phyloP scores from a whole-genome alignment of 2,113 vertebrate genomes.

The Zapornia atra region DNA sequence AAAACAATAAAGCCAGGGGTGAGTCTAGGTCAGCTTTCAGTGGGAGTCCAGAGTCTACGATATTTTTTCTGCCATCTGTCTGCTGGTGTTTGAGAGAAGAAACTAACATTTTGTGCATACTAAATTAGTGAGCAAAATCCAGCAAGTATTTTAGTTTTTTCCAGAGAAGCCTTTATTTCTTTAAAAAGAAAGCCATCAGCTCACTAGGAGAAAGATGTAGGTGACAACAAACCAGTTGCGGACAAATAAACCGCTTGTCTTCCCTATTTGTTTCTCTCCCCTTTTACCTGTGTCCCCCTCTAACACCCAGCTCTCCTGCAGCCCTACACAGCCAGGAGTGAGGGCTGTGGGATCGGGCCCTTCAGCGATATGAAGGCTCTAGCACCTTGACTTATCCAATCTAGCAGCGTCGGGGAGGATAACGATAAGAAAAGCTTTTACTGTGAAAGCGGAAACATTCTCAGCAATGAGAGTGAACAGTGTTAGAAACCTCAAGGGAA shows the following conservation, averaged over 20 bases:
- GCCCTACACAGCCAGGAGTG: accelerated
- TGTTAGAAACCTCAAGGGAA: constrained; percentile 62
- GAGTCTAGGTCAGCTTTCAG: constrained; percentile 67
- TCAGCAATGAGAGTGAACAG: background rate
- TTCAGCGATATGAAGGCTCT: accelerated
- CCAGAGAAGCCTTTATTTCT: background rate
- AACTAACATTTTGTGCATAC: constrained; percentile 22
- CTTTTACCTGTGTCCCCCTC: background rate
- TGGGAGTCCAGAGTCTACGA: constrained; percentile 11
- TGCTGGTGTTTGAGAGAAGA: constrained; percentile 34
- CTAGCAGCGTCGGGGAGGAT: background rate
- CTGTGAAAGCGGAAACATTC: background rate
- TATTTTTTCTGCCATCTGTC: constrained; percentile 45
- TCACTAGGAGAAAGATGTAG: background rate
- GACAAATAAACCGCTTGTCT: background rate
- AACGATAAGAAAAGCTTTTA: constrained; percentile 43
- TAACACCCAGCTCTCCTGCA: background rate
- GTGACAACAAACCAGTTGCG: background rate
- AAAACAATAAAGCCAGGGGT: constrained; percentile 67
- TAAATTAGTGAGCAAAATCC: background rate
- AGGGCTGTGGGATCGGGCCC: background rate
- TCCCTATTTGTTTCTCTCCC: background rate
- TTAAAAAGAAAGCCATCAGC: background rate
- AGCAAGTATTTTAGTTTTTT: background rate
- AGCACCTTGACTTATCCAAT: background rate